Percentiles rank a stretch among this genome's conserved stretches.
Conservation (phyloP, 1,140 invertebrate genomes). For the Lepidurus arcticus region DNA sequence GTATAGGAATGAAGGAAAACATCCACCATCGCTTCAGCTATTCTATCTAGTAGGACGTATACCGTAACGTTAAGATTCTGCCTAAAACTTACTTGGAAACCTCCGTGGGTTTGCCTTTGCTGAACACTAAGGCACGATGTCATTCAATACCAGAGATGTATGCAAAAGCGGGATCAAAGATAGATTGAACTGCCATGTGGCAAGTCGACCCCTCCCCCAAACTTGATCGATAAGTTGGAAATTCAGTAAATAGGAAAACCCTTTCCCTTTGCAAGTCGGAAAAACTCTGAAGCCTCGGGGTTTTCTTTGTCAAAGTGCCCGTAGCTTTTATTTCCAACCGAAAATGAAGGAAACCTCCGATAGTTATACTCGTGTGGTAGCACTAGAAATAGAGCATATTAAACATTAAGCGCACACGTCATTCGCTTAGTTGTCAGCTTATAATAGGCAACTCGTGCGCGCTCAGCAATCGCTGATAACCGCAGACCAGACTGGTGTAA, state of each 20-base stretch:
- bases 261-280: neutral
- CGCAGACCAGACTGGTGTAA: neutral
- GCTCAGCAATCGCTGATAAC: neutral
- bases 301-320: neutral
- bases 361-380: neutral
- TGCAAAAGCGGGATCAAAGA: neutral
- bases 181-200: neutral
- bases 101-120: neutral
- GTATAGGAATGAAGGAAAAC: neutral
- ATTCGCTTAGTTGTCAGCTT: neutral
- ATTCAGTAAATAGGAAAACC: neutral
- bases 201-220: neutral
- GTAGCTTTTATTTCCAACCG: neutral
- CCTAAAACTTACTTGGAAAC: too few species aligned
- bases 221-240: conserved; percentile 9
- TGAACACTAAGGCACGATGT: neutral
- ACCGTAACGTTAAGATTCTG: too few species aligned
- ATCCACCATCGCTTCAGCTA: too few species aligned
- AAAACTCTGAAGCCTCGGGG: neutral
- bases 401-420: neutral
- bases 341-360: neutral
- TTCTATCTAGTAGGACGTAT: too few species aligned
- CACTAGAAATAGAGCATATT: neutral
- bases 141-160: neutral
- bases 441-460: conserved; percentile 8